These are phyloP conservation scores for Paradoxurus hermaphroditus DNA, from an alignment of 2,113 vertebrate species.

Conservation along the genomic window DNA sequence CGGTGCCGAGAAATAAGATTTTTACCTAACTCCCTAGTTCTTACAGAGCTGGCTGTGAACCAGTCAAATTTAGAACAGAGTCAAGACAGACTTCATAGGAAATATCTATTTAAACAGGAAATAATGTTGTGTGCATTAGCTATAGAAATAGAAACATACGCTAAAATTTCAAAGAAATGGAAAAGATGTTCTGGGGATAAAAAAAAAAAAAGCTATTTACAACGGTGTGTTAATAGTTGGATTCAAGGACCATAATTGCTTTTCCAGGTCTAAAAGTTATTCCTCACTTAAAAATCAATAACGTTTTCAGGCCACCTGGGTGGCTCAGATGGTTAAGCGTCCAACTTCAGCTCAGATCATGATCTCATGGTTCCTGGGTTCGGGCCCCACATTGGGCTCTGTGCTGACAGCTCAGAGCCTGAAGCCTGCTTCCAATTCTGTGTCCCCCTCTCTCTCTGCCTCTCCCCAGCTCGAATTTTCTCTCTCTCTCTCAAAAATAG, in stretches of 20 bases:
- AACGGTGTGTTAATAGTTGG: background rate
- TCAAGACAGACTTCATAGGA: background rate
- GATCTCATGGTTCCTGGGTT: no score
- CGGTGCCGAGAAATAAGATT: background rate
- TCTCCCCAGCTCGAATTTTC: no score
- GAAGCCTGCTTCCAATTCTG: no score
- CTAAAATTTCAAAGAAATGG: conserved; percentile 35
- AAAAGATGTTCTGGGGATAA: background rate
- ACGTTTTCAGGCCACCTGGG: background rate
- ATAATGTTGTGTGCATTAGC: background rate
- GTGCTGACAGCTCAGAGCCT: no score
- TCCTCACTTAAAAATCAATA: conserved; percentile 39
- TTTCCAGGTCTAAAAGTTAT: background rate
- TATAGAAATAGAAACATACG: conserved; percentile 44
- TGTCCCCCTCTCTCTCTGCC: no score
- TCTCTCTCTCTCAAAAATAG: no score
- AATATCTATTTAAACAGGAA: conserved; percentile 33
- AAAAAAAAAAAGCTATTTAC: background rate
- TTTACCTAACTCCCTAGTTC: background rate
- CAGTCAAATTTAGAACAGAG: background rate
- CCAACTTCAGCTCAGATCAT: no score
- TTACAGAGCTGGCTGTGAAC: background rate
- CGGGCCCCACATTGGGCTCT: no score
- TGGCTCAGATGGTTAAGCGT: no score
- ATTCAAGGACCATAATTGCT: background rate